These are phyloP conservation scores for Sternotherus odoratus DNA, from an alignment of 2,797 vertebrate species.

Conservation along the genomic window DNA sequence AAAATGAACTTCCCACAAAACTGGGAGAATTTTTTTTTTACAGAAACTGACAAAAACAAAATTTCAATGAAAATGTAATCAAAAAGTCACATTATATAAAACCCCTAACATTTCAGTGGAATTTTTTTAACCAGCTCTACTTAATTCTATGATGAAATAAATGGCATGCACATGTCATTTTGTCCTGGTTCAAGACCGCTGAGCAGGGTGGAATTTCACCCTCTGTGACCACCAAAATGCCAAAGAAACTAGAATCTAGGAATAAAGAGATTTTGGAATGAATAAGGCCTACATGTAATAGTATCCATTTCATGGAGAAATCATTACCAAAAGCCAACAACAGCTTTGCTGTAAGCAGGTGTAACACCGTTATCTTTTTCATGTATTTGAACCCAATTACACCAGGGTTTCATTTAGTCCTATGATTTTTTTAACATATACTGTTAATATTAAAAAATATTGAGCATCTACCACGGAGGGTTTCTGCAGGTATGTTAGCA, in stretches of 20 bases:
- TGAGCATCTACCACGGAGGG: neutral
- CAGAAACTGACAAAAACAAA: neutral
- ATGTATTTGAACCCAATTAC: neutral
- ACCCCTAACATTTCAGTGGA: neutral
- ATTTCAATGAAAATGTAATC: neutral
- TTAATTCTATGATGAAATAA: neutral
- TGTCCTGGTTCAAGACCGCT: neutral
- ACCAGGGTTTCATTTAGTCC: neutral
- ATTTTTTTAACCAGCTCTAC: neutral
- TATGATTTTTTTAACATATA: too few species aligned
- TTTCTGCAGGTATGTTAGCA: too few species aligned
- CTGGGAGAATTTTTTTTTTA: neutral
- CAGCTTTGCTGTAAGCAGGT: neutral
- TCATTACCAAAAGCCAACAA: neutral
- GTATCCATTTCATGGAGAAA: neutral
- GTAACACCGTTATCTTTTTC: neutral
- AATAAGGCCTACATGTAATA: neutral
- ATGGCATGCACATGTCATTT: neutral
- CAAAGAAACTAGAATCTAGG: neutral
- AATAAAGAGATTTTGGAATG: neutral
- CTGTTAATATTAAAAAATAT: neutral
- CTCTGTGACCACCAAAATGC: neutral
- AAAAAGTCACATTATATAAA: neutral
- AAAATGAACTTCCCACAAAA: too few species aligned
- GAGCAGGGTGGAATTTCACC: too few species aligned